Conservation (phyloP, 2,888 invertebrate species). For the Ichneumoninae sp. region DNA sequence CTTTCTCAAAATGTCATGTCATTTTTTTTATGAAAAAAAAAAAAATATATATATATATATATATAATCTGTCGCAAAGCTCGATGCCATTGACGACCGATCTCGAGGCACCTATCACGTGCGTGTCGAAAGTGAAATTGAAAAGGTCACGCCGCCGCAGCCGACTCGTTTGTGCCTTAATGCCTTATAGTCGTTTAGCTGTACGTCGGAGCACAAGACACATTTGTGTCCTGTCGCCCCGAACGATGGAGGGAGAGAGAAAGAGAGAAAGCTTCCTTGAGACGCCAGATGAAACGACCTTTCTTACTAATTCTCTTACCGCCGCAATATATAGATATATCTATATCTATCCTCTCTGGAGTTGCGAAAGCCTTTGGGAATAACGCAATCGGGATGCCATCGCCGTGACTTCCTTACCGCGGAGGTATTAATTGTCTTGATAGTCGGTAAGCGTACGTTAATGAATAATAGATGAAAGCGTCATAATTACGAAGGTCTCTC, state of each 20-base stretch:
- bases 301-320: background rate
- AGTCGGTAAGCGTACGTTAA: background rate
- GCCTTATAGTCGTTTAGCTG: background rate
- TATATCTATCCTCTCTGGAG: background rate
- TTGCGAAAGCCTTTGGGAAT: conserved; percentile 25
- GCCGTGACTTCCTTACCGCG: background rate
- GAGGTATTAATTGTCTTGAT: conserved; percentile 7
- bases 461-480: conserved; percentile 12
- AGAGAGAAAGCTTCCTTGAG: conserved; percentile 41
- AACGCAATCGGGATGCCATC: conserved; percentile 16
- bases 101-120: conserved; percentile 35
- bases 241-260: background rate
- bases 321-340: background rate
- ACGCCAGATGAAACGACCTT: conserved; percentile 43
- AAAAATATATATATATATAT: too few relatives aligned
- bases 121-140: conserved; percentile 51
- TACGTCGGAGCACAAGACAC: background rate
- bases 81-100: conserved; percentile 7
- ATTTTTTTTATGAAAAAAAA: background rate
- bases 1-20: too few relatives aligned
- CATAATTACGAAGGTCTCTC: background rate
- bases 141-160: conserved; percentile 40
- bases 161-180: background rate
- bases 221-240: conserved; percentile 8
- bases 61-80: background rate